Base-by-base conservation (phyloP, 2,113 vertebrate genomes). In the Thalassoma bifasciatum region DNA sequence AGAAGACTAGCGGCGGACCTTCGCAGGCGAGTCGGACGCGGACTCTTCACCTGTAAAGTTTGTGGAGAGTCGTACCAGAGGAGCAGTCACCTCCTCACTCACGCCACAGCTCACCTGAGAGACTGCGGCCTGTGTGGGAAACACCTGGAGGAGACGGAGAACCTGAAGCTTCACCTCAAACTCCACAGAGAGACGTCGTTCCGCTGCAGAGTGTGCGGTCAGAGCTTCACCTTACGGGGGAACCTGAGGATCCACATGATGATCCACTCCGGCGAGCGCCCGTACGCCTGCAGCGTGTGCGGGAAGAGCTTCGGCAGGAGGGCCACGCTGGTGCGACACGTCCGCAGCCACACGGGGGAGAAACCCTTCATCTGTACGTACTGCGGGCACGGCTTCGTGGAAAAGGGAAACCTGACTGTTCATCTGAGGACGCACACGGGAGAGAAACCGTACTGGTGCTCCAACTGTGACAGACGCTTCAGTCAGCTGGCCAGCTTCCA, bases 351-450 rank as follows among this genome's bases (percentile, higher is more conserved):
- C 70, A 81, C 69, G 50, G 83, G 83, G 17, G 83, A 85, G 74
- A 85, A 85, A 66, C 83, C 78, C 1, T 78, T 66, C 46, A 24
- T 2, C 44, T 85, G 83, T 66, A 17, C 46, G 2, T 58, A 49
- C 70, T 85, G 83, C 38, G 74, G 78, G 44, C 70, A 44, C 23
- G 24, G 78, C 74, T 85, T 85, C 8, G 66, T 73, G 24, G 78
- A 85, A 52, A 85, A 85, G 46, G 78, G 78, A 2, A 81, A 85
- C 75, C 70, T 85, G 61, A 85, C 66, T 2, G 78, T 81, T 16
- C 83, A 85, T 56, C 49, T 81, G 70, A 54, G 78, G 19, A 78
- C 65, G 1, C 82, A 85, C 74, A 77, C 83, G 2, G 82, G 82
- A 4, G 75, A 85, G 78, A 34, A 23, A 8, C 83, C 83, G 5